Evolutionary conservation across 2,797 vertebrate genomes (phyloP), one percentile per base, ranked within the genome.

Genomic region (Chaetophractus vellerosus): DNA sequence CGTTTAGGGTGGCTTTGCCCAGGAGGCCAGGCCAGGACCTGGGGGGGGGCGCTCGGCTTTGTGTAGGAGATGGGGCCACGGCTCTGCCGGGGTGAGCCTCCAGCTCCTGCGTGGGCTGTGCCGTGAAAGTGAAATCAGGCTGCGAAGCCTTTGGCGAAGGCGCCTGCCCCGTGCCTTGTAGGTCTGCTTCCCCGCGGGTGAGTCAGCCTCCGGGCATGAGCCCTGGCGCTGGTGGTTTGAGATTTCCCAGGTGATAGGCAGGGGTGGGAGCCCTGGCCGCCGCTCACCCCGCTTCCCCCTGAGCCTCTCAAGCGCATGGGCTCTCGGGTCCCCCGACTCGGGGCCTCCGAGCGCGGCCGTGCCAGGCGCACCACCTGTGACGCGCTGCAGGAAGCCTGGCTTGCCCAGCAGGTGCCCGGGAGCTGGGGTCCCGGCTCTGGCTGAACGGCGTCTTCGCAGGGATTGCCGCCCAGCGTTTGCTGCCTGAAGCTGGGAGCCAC

Each of bases 361-460:
- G 48, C 24, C 28, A 31, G 48, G 24, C 23, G 48, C 4, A 4
- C 50, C 69, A 2, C n/a, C 33, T 41, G 71, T 45, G n/a, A 38
- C 38, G 6, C 38, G 6, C 18, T 0, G 16, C 0, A 0, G 11
- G 24, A 14, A 38, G 28, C 10, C 11, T 1, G 16, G 31, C 59
- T 50, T 6, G 18, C 66, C 24, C 38, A 68, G 84, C 36, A 36
- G 63, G 52, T 38, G 21, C 36, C 15, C 2, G 15, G 90, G 81
- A 69, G 26, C 14, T 5, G 6, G 48, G 19, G 31, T 38, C n/a
- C 1, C 31, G 4, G 26, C 33, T n/a, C n/a, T n/a, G n/a, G n/a
- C n/a, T n/a, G 41, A 74, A 5, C 18, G 19, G 36, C 0, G 0
- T 52, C 90, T 75, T 95, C 74, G 21, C 1, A 1, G 64, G n/a